Evolutionary conservation across 2,797 vertebrate genomes (phyloP), one percentile per base, ranked within the genome.

Genomic region (Kryptopterus vitreolus): DNA sequence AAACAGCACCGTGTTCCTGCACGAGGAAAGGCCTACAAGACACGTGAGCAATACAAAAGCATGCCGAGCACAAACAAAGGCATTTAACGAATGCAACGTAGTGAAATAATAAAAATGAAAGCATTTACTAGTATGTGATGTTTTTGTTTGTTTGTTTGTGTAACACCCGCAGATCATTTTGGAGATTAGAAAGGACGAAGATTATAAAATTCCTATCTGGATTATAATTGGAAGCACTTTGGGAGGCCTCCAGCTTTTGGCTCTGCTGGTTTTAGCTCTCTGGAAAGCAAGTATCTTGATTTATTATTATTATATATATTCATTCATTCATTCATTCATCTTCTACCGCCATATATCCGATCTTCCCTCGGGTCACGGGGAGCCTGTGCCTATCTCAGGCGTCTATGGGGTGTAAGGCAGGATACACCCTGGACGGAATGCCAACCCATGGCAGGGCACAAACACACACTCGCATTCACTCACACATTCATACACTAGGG

Each of bases 151-250:
- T n/a, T n/a, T n/a, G n/a, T n/a, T n/a, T n/a, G n/a, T 81, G 10
- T 81, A 65, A 22, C 74, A 70, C 26, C 52, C 82, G 8, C 88
- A 99, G 98, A 89, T 98, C 52, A 92, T 91, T 0, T 91, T 99
- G 82, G 96, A 96, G 87, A 89, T 99, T 84, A 95, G 94, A 87
- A 98, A 95, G 83, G 90, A 94, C 0, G 95, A 95, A 46, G 92
- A 95, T 26, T 92, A 86, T 0, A 89, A 87, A 15, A 80, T 99
- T 72, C 95, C 96, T 11, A 82, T 96, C 85, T 98, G 96, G 96
- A 95, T 99, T 82, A 94, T 99, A 53, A 86, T 99, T 29, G 96
- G 95, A 2, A 99, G 98, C 89, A 93, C 94, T 0, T 77, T 98
- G 20, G 98, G 96, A 3, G 98, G 98, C 0, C 92, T 99, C 78